Evolutionary conservation across 2,113 vertebrate genomes (phyloP).

Genomic region (Procavia capensis): DNA sequence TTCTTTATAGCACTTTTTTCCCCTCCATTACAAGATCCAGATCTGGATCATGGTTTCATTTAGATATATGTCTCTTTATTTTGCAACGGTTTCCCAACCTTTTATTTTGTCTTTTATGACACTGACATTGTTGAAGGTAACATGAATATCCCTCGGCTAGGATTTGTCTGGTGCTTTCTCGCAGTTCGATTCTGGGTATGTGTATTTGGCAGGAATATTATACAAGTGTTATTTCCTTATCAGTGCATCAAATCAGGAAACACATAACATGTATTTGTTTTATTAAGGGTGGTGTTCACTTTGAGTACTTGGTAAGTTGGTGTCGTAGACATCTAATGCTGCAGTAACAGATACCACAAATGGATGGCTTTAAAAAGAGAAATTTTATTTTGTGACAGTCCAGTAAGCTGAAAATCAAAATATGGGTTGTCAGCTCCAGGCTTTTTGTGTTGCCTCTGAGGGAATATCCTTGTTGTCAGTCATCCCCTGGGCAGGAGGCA

Average conservation of each 20-base stretch:
- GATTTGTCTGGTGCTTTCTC: background rate
- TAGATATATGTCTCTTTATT: background rate
- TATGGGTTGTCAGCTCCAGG: too few species aligned
- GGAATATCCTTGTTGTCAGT: too few species aligned
- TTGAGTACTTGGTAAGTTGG: conserved; percentile 13
- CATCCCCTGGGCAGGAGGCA: too few species aligned
- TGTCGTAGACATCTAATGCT: too few species aligned
- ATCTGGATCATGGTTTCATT: background rate
- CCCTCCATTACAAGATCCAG: background rate
- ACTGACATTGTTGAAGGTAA: conserved; percentile 46
- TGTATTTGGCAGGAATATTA: background rate
- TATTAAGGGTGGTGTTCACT: background rate
- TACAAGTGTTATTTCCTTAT: background rate
- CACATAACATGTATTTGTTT: background rate
- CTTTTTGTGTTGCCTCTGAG: too few species aligned
- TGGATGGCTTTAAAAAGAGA: too few species aligned
- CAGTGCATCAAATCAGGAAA: background rate
- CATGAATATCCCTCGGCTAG: background rate
- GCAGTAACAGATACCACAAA: too few species aligned
- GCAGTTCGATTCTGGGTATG: conserved; percentile 27
- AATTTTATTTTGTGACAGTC: too few species aligned
- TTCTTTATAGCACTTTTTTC: background rate
- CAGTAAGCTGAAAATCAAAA: too few species aligned
- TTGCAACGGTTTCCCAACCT: background rate
- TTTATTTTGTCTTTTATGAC: conserved; percentile 31